A percentile compares a stretch with the other conserved stretches of the same genome.
These are phyloP conservation scores for Oeneis ivallda DNA, from an alignment of 2,888 invertebrate species.

Conservation along the genomic window DNA sequence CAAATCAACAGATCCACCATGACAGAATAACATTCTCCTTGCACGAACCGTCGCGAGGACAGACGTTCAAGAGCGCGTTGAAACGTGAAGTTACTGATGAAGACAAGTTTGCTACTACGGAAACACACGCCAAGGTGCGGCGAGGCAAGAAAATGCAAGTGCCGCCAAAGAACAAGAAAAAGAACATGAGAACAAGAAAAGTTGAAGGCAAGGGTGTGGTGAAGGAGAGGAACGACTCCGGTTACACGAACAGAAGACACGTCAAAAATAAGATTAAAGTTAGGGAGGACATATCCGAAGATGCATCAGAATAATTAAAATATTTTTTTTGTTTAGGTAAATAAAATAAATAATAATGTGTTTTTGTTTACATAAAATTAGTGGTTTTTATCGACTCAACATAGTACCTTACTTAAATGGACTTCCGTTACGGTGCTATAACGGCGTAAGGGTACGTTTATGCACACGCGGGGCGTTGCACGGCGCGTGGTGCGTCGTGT, in stretches of 20 bases:
- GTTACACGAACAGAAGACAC: conserved; percentile 49
- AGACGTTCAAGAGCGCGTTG: conserved; percentile 72
- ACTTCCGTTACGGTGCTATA: too few relatives aligned
- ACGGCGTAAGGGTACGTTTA: too few relatives aligned
- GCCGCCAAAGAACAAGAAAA: conserved; percentile 53
- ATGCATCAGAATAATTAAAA: conserved; percentile 56
- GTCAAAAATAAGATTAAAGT: conserved; percentile 66
- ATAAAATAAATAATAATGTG: too few relatives aligned
- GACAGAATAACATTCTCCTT: conserved; percentile 74
- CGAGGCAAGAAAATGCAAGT: conserved; percentile 51
- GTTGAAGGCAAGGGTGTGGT: conserved; percentile 60
- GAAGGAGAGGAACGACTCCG: conserved; percentile 65
- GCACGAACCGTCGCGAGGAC: conserved; percentile 71
- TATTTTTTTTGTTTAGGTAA: too few relatives aligned
- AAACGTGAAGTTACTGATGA: conserved; percentile 62
- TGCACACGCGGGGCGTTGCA: too few relatives aligned
- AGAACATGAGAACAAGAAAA: conserved; percentile 53
- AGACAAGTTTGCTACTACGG: conserved; percentile 43
- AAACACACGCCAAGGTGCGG: conserved; percentile 44
- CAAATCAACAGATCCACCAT: conserved; percentile 63
- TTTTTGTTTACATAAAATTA: too few relatives aligned
- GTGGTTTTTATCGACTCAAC: too few relatives aligned
- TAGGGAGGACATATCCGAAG: conserved; percentile 68
- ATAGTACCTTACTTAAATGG: too few relatives aligned
- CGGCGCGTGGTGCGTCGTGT: too few relatives aligned